Evolutionary conservation across 2,113 vertebrate genomes (phyloP), one percentile per base, ranked within the genome.

Genomic region (Trachemys scripta): DNA sequence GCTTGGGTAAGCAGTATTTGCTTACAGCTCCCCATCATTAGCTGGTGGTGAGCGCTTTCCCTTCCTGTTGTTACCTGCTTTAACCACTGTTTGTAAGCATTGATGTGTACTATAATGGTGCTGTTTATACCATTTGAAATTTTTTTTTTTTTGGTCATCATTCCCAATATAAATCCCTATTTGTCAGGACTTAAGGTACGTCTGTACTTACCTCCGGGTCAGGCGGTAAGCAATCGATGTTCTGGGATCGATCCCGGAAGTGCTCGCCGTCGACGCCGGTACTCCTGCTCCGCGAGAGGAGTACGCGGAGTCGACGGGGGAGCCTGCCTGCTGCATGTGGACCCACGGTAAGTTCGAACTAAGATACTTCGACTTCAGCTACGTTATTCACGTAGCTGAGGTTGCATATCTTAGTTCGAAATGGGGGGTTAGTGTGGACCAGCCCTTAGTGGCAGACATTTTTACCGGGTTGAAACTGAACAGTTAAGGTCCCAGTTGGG

Each of bases 21-120:
- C n/a, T 84, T 82, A 83, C 24, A 19, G 13, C 31, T 62, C 14
- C 47, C 16, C 1, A 57, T 82, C 72, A 56, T 25, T 69, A 35
- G 69, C 80, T 9, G 31, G 10, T 83, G 83, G 4, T 93, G 92
- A 93, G 92, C 38, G 92, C 45, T 45, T 91, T 95, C 62, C 56
- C 62, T 42, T 72, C 24, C 10, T 27, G 24, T 14, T 45, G 24
- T 27, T 27, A 47, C 22, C 35, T 38, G 31, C 31, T n/a, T 65
- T 65, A 65, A 62, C 31, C 62, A 65, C 16, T 9, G 16, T 38
- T 35, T 22, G 17, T n/a, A 69, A 20, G 65, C 38, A 62, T n/a
- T 65, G 8, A 3, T n/a, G 35, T 69, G 8, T 69, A n/a, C 35
- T 69, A n/a, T 35, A 69, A 69, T 69, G 65, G 8, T 38, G 31